Evolutionary conservation across 2,888 invertebrate species (phyloP).

Genomic region (Venusia cambrica): DNA sequence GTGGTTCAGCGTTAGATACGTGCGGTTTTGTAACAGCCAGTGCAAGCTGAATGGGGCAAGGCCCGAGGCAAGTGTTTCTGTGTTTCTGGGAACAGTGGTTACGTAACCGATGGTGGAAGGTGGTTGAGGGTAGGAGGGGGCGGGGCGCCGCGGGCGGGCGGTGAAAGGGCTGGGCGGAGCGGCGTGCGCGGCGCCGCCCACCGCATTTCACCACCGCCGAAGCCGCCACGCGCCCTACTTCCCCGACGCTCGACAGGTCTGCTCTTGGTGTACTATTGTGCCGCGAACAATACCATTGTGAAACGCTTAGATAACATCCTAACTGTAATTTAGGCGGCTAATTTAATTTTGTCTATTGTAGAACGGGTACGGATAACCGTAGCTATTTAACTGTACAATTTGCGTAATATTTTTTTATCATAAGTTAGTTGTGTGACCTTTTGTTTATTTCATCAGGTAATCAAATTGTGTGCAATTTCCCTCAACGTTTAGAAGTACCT

Average conservation of each 20-base stretch:
- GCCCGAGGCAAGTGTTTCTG: constrained; percentile 59
- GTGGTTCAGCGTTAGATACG: constrained; percentile 27
- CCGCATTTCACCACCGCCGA: constrained; percentile 68
- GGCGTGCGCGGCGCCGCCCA: constrained; percentile 73
- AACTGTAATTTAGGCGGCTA: constrained; percentile 52
- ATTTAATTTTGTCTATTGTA: constrained; percentile 47
- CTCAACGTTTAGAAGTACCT: constrained; percentile 1
- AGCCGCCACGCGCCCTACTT: constrained; percentile 68
- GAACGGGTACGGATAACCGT: constrained; percentile 25
- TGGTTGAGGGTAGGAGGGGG: constrained; percentile 59
- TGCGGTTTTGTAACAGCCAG: constrained; percentile 53
- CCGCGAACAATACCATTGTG: constrained; percentile 73
- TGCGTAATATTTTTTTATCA: constrained; percentile 11
- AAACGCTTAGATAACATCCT: constrained; percentile 71
- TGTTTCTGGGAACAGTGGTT: constrained; percentile 62
- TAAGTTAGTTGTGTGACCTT: constrained; percentile 4
- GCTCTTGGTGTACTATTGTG: constrained; percentile 76
- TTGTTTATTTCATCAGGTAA: constrained; percentile 1
- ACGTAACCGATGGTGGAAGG: constrained; percentile 59
- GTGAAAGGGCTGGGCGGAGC: constrained; percentile 77
- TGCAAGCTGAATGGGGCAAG: constrained; percentile 59
- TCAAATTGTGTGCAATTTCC: neutral
- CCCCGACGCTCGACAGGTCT: constrained; percentile 55
- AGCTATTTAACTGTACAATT: constrained; percentile 16
- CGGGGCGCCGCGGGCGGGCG: constrained; percentile 67